phyloP scores from a whole-genome alignment of 2,888 invertebrate species.

The Apantesis nais region DNA sequence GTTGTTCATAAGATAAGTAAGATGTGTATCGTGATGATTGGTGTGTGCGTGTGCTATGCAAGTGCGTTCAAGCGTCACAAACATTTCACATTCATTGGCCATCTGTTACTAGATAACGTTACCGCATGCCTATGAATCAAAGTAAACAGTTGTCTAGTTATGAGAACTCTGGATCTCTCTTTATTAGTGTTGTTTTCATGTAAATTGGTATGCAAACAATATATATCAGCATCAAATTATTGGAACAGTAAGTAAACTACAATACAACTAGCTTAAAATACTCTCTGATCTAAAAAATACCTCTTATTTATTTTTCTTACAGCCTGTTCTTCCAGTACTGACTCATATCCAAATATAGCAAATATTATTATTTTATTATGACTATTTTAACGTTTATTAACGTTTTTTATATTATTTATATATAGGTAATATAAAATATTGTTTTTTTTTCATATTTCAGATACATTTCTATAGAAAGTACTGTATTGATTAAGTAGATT shows the following conservation, averaged over 20 bases:
- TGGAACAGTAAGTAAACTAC: not conserved
- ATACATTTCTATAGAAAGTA: too few relatives aligned
- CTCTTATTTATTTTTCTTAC: not conserved
- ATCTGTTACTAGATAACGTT: conserved; percentile 24
- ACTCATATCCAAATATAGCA: not conserved
- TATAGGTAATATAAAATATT: too few relatives aligned
- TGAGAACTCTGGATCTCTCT: not conserved
- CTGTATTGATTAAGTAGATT: too few relatives aligned
- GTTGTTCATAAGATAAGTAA: conserved; percentile 23
- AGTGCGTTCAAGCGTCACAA: conserved; percentile 31
- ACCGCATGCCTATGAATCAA: conserved; percentile 16
- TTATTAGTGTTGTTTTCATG: not conserved
- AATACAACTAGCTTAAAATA: too few relatives aligned
- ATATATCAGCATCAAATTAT: not conserved
- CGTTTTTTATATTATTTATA: too few relatives aligned
- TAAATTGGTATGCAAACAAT: not conserved
- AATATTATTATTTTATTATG: too few relatives aligned
- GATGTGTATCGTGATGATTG: conserved; percentile 31
- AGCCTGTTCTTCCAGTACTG: not conserved
- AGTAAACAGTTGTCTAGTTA: conserved; percentile 7
- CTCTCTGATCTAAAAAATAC: not conserved
- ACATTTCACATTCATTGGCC: conserved; percentile 24
- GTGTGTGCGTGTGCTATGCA: conserved; percentile 25
- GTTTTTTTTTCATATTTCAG: too few relatives aligned
- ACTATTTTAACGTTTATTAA: too few relatives aligned